Conservation (phyloP, 2,113 vertebrate species). For the Rissa tridactyla region DNA sequence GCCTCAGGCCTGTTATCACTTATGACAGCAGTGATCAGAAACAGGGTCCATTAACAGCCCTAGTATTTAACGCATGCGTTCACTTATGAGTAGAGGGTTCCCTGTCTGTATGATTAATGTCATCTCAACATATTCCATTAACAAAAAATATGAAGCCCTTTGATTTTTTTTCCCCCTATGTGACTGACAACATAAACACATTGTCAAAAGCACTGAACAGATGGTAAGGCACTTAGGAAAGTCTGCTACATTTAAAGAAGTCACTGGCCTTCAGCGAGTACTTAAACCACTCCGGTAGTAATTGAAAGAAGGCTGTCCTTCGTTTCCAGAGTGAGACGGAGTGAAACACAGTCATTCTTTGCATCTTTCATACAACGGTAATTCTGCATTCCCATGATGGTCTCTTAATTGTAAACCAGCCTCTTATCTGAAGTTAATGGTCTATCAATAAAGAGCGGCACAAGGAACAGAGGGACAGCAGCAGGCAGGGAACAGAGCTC, state of each 20-base stretch:
- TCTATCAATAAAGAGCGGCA: not conserved
- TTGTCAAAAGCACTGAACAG: conserved; percentile 20
- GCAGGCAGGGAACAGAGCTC: not conserved
- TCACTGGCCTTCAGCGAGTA: not conserved
- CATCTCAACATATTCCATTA: conserved; percentile 25
- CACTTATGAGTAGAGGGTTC: not conserved
- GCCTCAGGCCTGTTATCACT: conserved; percentile 4
- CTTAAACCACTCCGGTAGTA: not conserved
- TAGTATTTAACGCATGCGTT: not conserved
- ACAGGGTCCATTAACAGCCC: not conserved
- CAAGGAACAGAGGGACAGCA: not conserved
- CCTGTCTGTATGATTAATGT: conserved; percentile 33
- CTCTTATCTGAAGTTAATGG: not conserved
- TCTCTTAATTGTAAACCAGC: not conserved
- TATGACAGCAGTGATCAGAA: conserved; percentile 28
- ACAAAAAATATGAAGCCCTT: not conserved
- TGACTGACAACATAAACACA: conserved; percentile 36
- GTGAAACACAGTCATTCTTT: not conserved
- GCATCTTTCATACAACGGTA: not conserved
- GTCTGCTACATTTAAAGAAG: conserved; percentile 6
- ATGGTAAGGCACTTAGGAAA: conserved; percentile 36
- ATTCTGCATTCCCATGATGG: not conserved
- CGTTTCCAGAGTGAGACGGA: not conserved
- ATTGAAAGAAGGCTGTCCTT: not conserved
- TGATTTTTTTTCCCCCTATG: not conserved